These are phyloP conservation scores for Xyrauchen texanus DNA, from an alignment of 2,113 vertebrate genomes.

Conservation along the genomic window DNA sequence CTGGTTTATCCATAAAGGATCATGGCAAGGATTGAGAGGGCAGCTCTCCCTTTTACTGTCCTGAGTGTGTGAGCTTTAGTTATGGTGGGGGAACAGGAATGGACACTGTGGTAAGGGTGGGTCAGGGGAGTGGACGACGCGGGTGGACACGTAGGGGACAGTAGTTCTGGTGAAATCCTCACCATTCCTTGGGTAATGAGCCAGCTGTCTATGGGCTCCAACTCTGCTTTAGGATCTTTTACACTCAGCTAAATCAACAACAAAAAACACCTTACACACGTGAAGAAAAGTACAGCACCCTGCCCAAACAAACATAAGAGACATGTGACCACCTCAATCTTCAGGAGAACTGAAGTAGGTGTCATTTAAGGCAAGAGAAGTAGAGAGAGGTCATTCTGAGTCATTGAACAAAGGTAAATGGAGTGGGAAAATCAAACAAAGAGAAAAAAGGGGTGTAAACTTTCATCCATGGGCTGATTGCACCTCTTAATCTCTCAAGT, in stretches of 20 bases:
- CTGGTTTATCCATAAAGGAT: not conserved
- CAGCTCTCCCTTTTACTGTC: slow-evolving; percentile 57
- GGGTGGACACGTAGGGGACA: slow-evolving; percentile 67
- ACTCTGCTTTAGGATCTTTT: slow-evolving; percentile 88
- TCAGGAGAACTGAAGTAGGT: not conserved
- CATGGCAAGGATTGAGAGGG: not conserved
- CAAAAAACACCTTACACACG: slow-evolving; percentile 78
- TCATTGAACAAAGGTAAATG: not conserved
- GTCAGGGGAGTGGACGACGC: slow-evolving; percentile 32
- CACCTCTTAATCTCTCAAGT: not conserved
- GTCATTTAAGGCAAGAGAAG: not conserved
- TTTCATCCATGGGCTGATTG: slow-evolving; percentile 28
- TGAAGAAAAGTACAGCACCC: slow-evolving; percentile 66
- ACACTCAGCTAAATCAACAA: slow-evolving; percentile 91
- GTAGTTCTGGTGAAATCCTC: slow-evolving; percentile 82
- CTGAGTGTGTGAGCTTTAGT: slow-evolving; percentile 42
- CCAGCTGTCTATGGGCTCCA: slow-evolving; percentile 99
- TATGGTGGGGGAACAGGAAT: slow-evolving; percentile 33
- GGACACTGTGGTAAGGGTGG: slow-evolving; percentile 44
- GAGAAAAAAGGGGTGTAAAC: slow-evolving; percentile 22
- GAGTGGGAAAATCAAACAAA: slow-evolving; percentile 24
- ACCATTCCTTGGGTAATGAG: slow-evolving; percentile 99
- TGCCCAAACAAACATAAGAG: not conserved
- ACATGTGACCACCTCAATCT: slow-evolving; percentile 37
- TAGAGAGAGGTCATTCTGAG: not conserved